Evolutionary conservation across 2,113 vertebrate species (phyloP).

Genomic region (Rousettus leschenaultii): DNA sequence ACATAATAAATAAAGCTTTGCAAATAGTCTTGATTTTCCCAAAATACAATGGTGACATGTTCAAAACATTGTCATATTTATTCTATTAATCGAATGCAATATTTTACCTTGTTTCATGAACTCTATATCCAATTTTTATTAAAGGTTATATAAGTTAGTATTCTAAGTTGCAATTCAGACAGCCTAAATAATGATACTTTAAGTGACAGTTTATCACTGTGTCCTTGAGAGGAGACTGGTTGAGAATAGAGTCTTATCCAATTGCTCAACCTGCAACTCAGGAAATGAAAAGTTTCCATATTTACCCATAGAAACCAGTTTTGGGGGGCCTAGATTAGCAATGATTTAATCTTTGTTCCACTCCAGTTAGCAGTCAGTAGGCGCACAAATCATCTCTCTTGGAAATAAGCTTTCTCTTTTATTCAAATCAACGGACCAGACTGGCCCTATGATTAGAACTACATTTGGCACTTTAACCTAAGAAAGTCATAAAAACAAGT

Average conservation of each 20-base stretch:
- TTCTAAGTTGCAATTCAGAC: neutral
- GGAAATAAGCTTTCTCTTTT: neutral
- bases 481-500: neutral
- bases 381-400: neutral
- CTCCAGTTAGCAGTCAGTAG: neutral
- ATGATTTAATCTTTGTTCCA: conserved; percentile 26
- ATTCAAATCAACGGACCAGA: neutral
- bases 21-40: neutral
- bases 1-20: neutral
- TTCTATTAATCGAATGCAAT: neutral
- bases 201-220: neutral
- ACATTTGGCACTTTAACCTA: neutral
- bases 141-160: neutral
- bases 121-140: neutral
- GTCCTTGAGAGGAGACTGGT: neutral
- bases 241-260: neutral
- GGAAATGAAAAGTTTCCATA: conserved; percentile 26
- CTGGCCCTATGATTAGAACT: neutral
- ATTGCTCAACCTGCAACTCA: neutral
- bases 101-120: neutral
- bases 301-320: neutral
- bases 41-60: neutral
- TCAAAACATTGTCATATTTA: neutral
- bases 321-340: neutral
- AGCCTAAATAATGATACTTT: neutral